Percentiles rank a stretch among this genome's conserved stretches.
phyloP scores from a whole-genome alignment of 2,797 vertebrate genomes.

The Fistularia tabacaria region DNA sequence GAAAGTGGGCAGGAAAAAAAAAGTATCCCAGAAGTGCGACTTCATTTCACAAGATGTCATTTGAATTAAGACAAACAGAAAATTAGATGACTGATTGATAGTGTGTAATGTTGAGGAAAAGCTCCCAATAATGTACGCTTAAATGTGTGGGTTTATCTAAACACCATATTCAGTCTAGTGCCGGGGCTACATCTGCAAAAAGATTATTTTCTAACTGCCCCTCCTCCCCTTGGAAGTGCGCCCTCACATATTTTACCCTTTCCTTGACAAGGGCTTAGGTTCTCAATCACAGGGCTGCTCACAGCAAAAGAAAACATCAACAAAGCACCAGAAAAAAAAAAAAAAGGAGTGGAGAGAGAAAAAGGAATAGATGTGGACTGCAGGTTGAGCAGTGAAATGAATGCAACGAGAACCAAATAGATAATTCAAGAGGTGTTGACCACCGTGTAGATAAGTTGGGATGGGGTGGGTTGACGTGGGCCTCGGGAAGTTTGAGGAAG shows the following conservation, averaged over 20 bases:
- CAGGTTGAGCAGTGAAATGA: slow-evolving; percentile 29
- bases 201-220: slow-evolving; percentile 46
- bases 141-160: slow-evolving; percentile 27
- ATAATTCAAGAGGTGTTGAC: slow-evolving; percentile 23
- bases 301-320: slow-evolving; percentile 11
- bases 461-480: slow-evolving; percentile 27
- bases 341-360: neutral
- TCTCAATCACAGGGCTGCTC: slow-evolving; percentile 44
- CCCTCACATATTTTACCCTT: slow-evolving; percentile 42
- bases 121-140: neutral
- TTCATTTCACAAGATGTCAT: slow-evolving; percentile 32
- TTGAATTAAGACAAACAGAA: slow-evolving; percentile 4
- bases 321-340: neutral
- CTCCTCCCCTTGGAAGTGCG: slow-evolving; percentile 29
- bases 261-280: slow-evolving; percentile 21
- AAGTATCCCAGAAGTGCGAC: slow-evolving; percentile 12
- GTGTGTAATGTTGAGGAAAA: slow-evolving; percentile 3
- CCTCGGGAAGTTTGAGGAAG: slow-evolving; percentile 58
- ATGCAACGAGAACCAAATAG: slow-evolving; percentile 22
- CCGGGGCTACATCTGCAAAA: slow-evolving; percentile 33
- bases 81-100: neutral
- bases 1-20: slow-evolving; percentile 15
- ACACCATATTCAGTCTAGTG: slow-evolving; percentile 22
- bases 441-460: slow-evolving; percentile 12
- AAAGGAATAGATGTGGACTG: slow-evolving; percentile 8